phyloP scores from a whole-genome alignment of 2,113 vertebrate genomes.

The Hassar affinis region DNA sequence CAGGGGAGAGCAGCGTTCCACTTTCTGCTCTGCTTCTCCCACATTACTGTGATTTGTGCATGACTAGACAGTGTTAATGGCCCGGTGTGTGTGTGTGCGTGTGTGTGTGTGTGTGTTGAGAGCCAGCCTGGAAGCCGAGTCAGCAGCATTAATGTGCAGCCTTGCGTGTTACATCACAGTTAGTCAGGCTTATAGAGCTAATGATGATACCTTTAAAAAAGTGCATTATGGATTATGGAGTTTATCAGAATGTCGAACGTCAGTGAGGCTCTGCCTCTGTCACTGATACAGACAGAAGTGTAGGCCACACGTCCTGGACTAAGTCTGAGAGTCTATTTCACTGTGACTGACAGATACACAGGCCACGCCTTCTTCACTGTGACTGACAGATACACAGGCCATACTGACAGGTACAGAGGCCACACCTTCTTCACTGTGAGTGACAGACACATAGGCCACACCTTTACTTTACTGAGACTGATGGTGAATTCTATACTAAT shows the following conservation, averaged over 20 bases:
- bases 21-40: constrained; percentile 12
- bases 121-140: neutral
- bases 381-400: neutral
- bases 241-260: neutral
- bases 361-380: neutral
- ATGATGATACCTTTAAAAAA: neutral
- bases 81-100: neutral
- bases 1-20: neutral
- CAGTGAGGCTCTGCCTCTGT: too few relatives aligned
- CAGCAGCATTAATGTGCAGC: constrained; percentile 9
- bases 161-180: neutral
- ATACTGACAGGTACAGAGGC: too few relatives aligned
- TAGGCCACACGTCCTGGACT: too few relatives aligned
- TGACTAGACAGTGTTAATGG: neutral
- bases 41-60: constrained; percentile 12
- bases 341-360: too few relatives aligned
- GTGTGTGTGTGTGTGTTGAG: constrained; percentile 13
- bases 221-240: neutral
- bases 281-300: too few relatives aligned
- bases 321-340: too few relatives aligned
- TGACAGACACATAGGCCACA: neutral
- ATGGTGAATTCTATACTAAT: neutral
- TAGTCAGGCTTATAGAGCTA: neutral
- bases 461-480: neutral
- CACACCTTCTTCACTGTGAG: neutral